Conservation (phyloP, 2,888 invertebrate species). For the Brachyptera risi region DNA sequence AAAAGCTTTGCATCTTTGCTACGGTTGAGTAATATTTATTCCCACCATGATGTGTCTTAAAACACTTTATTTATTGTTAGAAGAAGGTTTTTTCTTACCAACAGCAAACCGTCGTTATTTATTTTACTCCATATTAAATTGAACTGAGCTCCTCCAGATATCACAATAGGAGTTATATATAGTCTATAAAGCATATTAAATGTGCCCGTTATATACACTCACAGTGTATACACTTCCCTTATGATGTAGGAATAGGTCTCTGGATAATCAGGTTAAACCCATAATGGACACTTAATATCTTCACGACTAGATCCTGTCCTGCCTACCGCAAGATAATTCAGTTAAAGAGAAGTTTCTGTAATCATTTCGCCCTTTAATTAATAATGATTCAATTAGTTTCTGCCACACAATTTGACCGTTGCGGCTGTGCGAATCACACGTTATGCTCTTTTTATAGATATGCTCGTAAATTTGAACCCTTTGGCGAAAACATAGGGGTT, state of each 20-base stretch:
- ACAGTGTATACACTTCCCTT: background rate
- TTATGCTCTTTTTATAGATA: too few relatives aligned
- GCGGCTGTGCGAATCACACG: too few relatives aligned
- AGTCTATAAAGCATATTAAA: background rate
- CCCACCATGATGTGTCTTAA: slow-evolving; percentile 11
- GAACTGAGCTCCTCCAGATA: slow-evolving; percentile 2
- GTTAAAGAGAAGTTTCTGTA: background rate
- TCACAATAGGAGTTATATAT: slow-evolving; percentile 6
- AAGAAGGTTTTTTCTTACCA: background rate
- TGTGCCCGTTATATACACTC: too few relatives aligned
- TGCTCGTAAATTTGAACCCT: too few relatives aligned
- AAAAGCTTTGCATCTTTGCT: background rate
- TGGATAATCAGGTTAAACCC: background rate
- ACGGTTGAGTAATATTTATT: background rate
- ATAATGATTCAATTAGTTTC: background rate
- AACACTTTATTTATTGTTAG: slow-evolving; percentile 10
- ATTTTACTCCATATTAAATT: slow-evolving; percentile 11
- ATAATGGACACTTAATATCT: background rate
- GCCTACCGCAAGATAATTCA: background rate
- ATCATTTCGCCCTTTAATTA: background rate
- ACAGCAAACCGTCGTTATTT: slow-evolving; percentile 1
- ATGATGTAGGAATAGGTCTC: background rate
- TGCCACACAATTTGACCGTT: background rate
- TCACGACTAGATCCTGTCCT: background rate
- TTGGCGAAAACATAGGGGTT: too few relatives aligned